Base-by-base conservation (phyloP, 2,113 vertebrate genomes). In the Prochilodus magdalenae region DNA sequence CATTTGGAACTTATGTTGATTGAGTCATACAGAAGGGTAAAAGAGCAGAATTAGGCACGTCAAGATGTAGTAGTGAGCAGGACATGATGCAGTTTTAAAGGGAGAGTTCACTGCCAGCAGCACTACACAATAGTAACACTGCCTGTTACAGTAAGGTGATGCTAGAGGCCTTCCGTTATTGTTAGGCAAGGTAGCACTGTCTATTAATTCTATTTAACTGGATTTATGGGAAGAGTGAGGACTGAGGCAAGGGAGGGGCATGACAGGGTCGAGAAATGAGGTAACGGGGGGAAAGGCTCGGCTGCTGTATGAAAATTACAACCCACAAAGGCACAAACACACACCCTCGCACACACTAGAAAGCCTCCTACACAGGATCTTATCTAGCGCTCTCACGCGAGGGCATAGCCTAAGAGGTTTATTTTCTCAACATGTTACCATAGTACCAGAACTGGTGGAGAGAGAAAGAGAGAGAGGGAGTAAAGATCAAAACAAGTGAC, bases 351-450 rank as follows among this genome's bases (percentile, higher is more conserved):
- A 79, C 55, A 70, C 55, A 67, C 49, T 74, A 59, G 44, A 57
- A 76, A 73, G 66, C 80, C 65, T 83, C 75, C 49, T 62, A 22
- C 53, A 66, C 5, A 53, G 75, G 63, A 44, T 70, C 71, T 70
- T 63, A 62, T 67, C 49, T 57, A 78, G 75, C 7, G 55, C 79
- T 87, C 73, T 81, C 86, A 84, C 76, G 85, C 76, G 74, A 85
- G 73, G 55, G 40, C 40, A 69, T 47, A 77, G 44, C 57, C 20
- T 67, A 49, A 40, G 57, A 51, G 27, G 55, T 77, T 72, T 88
- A 73, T 84, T 40, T 70, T 27, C 27, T 26, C 59, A 22, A 20
- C 62, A 20, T 62, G 80, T 86, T 60, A 85, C 88, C 77, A 60
- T 69, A 33, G 22, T 27, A 69, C 13, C 40, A 74, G 36, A 14